Conservation (phyloP, 2,113 vertebrate genomes). For the Capra hircus region DNA sequence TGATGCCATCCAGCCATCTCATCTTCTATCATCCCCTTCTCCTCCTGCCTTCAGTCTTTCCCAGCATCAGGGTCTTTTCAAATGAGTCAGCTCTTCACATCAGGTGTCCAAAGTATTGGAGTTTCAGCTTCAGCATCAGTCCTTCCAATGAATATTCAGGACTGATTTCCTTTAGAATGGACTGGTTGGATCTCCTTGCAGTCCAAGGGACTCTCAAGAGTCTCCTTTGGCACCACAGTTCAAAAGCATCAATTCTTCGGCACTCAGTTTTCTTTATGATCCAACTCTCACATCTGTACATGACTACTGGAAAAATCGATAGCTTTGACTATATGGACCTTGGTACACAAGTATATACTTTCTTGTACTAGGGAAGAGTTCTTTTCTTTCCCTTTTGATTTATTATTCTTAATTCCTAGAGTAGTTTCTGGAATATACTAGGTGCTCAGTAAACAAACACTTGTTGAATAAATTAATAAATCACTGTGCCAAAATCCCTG, state of each 20-base stretch:
- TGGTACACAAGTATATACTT: not conserved
- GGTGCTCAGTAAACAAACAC: not conserved
- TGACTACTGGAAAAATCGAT: not conserved
- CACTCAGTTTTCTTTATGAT: not conserved
- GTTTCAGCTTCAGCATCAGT: not conserved
- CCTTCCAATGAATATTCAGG: not conserved
- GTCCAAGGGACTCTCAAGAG: not conserved
- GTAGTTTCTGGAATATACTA: not conserved
- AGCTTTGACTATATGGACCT: not conserved
- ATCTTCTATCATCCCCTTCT: not conserved
- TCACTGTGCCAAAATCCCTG: not conserved
- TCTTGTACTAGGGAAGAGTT: not conserved
- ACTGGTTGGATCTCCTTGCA: not conserved
- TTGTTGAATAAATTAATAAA: not conserved
- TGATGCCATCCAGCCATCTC: not conserved
- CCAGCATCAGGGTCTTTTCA: not conserved
- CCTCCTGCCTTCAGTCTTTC: not conserved
- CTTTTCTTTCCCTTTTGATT: not conserved
- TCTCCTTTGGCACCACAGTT: not conserved
- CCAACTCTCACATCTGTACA: not conserved
- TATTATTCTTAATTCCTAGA: not conserved
- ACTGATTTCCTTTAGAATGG: not conserved
- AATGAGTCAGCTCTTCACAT: not conserved
- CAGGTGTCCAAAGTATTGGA: not conserved
- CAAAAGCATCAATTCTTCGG: not conserved